phyloP scores from a whole-genome alignment of 2,113 vertebrate genomes.

The Plecotus auritus region DNA sequence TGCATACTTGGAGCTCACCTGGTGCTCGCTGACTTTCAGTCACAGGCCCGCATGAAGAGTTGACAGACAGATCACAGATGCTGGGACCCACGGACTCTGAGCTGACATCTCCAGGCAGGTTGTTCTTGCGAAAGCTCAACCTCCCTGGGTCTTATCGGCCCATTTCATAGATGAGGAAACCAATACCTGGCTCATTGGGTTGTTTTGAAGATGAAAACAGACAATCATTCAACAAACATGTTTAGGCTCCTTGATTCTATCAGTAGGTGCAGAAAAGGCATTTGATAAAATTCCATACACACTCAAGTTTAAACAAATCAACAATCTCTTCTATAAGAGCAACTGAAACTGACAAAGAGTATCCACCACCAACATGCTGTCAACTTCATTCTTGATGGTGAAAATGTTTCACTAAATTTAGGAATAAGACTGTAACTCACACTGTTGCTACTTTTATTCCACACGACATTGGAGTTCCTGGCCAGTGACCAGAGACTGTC shows the following conservation, averaged over 20 bases:
- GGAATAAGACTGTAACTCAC: not conserved
- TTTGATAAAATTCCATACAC: not conserved
- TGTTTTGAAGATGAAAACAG: not conserved
- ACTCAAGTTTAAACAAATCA: not conserved
- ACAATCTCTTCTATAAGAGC: not conserved
- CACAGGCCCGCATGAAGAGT: not conserved
- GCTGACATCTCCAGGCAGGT: not conserved
- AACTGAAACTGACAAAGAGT: not conserved
- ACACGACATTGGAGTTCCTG: not conserved
- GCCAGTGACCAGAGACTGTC: too few relatives aligned
- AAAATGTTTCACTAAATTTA: not conserved
- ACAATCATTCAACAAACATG: not conserved
- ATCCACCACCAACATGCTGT: not conserved
- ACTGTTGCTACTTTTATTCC: not conserved
- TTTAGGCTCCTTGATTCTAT: not conserved
- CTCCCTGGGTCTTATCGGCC: not conserved
- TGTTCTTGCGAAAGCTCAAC: not conserved
- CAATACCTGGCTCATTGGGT: not conserved
- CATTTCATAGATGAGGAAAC: not conserved
- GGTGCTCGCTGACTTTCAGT: not conserved
- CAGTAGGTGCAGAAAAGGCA: not conserved
- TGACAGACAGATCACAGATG: too few relatives aligned
- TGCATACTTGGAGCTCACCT: not conserved
- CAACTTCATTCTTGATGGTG: not conserved
- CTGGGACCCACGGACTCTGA: not conserved